Evolutionary conservation across 2,888 invertebrate species (phyloP).

Genomic region (Teleogryllus oceanicus): DNA sequence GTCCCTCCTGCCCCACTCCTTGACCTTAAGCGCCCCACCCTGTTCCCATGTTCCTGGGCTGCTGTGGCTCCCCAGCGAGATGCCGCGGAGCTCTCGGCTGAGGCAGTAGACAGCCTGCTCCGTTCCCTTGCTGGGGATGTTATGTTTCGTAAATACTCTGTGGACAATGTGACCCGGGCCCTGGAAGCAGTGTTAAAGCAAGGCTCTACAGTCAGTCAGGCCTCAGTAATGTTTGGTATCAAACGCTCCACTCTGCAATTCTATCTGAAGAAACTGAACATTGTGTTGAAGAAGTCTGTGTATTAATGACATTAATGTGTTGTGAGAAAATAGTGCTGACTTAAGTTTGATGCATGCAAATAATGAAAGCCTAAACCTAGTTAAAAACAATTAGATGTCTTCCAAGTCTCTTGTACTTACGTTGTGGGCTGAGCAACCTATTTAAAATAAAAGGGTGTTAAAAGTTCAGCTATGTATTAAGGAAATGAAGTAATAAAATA

Average conservation of each 20-base stretch:
- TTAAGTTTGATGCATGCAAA: not conserved
- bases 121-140: slow-evolving; percentile 36
- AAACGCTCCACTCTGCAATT: slow-evolving; percentile 55
- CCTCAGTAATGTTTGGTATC: slow-evolving; percentile 53
- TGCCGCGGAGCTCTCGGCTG: slow-evolving; percentile 34
- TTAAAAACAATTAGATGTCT: not conserved
- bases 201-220: slow-evolving; percentile 52
- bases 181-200: slow-evolving; percentile 53
- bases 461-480: not conserved
- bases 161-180: slow-evolving; percentile 42
- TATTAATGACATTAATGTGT: not conserved
- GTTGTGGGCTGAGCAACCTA: too few species aligned
- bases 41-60: slow-evolving; percentile 30
- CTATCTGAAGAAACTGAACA: slow-evolving; percentile 55
- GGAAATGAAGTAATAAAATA: slow-evolving; percentile 21
- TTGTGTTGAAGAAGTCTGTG: slow-evolving; percentile 45
- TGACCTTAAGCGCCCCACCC: slow-evolving; percentile 23
- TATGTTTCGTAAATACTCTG: slow-evolving; percentile 37
- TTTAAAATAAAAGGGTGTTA: not conserved
- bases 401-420: not conserved
- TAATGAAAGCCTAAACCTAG: too few species aligned
- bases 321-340: not conserved
- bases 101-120: slow-evolving; percentile 35
- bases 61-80: slow-evolving; percentile 30
- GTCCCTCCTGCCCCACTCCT: slow-evolving; percentile 30